Evolutionary conservation across 2,113 vertebrate species (phyloP).

Genomic region (Dendrocopos noguchii): DNA sequence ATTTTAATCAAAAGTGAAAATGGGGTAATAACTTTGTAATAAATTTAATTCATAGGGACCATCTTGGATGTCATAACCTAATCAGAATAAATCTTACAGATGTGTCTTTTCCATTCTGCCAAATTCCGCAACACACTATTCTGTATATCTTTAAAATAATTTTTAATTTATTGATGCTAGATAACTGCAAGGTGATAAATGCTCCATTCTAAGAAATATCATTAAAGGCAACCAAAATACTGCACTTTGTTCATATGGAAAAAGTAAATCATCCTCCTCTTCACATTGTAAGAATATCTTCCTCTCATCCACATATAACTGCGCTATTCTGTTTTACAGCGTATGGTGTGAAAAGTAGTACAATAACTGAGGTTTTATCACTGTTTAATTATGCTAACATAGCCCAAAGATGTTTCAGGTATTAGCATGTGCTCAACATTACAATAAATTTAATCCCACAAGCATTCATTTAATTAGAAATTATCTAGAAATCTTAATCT

Average conservation of each 20-base stretch:
- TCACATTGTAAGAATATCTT: not conserved
- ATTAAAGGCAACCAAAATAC: not conserved
- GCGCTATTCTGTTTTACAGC: not conserved
- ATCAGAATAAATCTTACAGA: not conserved
- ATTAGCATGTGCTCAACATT: not conserved
- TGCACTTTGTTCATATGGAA: not conserved
- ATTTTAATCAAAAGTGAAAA: conserved; percentile 54
- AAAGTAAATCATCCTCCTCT: not conserved
- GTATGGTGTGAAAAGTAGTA: not conserved
- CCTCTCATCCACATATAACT: not conserved
- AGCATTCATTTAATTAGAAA: conserved; percentile 37
- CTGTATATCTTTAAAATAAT: not conserved
- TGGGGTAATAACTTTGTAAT: conserved; percentile 12
- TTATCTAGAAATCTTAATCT: conserved; percentile 26
- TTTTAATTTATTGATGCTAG: not conserved
- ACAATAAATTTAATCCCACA: conserved; percentile 11
- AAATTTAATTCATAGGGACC: not conserved
- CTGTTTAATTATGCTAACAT: not conserved
- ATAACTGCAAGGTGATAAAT: not conserved
- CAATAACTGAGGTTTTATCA: not conserved
- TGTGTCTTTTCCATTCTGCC: not conserved
- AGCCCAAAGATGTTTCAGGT: not conserved
- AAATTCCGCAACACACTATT: not conserved
- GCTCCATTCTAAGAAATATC: not conserved
- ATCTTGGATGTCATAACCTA: not conserved